Conservation (phyloP, 2,113 vertebrate species). For the Phyllostomus discolor region DNA sequence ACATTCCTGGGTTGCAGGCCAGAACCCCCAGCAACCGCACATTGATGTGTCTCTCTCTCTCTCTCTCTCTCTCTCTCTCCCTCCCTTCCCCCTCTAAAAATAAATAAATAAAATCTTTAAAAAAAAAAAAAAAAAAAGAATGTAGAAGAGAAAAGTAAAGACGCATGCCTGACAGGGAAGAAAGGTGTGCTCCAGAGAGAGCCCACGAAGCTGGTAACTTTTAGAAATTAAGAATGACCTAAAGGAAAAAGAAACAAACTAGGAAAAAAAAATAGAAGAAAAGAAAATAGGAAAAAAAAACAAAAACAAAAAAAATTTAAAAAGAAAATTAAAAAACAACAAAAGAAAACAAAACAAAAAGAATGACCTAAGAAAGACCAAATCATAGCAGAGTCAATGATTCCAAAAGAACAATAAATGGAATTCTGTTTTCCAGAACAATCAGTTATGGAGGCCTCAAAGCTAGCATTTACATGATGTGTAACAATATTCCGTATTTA, state of each 20-base stretch:
- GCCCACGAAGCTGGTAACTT: neutral
- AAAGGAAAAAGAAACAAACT: neutral
- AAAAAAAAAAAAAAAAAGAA: too few species aligned
- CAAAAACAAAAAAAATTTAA: neutral
- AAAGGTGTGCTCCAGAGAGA: too few species aligned
- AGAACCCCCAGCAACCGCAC: too few species aligned
- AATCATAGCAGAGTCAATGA: neutral
- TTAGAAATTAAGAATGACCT: neutral
- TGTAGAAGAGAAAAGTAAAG: too few species aligned
- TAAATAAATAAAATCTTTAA: too few species aligned
- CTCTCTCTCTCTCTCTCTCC: too few species aligned
- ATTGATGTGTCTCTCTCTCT: too few species aligned
- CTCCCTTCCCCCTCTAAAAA: too few species aligned
- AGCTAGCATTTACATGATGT: neutral
- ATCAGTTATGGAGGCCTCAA: neutral
- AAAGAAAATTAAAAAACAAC: too few species aligned
- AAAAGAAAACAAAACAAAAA: neutral
- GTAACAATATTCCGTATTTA: neutral
- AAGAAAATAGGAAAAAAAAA: neutral
- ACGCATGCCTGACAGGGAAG: too few species aligned
- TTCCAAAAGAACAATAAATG: neutral
- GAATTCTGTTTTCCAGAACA: slow-evolving; percentile 5
- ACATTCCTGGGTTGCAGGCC: too few species aligned
- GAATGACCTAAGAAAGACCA: neutral
- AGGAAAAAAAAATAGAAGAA: neutral